Base-by-base conservation (phyloP, 2,113 vertebrate species). In the Nicator chloris region DNA sequence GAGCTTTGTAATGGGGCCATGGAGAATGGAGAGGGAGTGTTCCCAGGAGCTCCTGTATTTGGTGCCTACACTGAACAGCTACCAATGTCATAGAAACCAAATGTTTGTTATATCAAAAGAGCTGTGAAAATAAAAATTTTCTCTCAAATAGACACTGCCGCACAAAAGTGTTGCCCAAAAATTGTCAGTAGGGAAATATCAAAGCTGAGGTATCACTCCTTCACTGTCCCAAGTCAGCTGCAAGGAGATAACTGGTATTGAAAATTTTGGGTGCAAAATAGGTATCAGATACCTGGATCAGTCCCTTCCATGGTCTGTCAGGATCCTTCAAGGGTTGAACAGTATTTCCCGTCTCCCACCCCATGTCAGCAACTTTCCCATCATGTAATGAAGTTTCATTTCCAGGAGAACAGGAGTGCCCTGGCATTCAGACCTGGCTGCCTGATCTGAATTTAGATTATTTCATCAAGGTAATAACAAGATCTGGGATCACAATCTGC, bases 391-490 rank as follows among this genome's bases (percentile, higher is more conserved):
- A 83, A 76, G 22, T 83, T 90, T 88, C 31, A 51, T 88, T 92
- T 88, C 45, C 49, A 75, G 35, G 56, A 81, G 79, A 75, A 65
- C 2, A 3, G 39, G 27, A 63, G 15, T 37, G 17, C 49, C n/a
- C 66, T 84, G 76, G 49, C 42, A 53, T 80, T 88, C 79, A 88
- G 76, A 73, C 15, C 35, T 24, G 51, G 69, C 40, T 92, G 60
- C 28, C 53, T 92, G 82, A 88, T 84, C 86, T 93, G 88, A 96
- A 92, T 96, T 94, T 66, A 90, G 33, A 88, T 95, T 82, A 95
- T 88, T 95, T 65, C 63, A 72, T 82, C 79, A 86, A 84, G n/a
- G 44, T 75, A 93, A 87, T 92, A 93, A 92, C 51, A 86, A 93
- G 80, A 90, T 68, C 83, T 88, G 23, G 60, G 75, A 90, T 93